Evolutionary conservation across 2,113 vertebrate genomes (phyloP).

Genomic region (Nanger granti): DNA sequence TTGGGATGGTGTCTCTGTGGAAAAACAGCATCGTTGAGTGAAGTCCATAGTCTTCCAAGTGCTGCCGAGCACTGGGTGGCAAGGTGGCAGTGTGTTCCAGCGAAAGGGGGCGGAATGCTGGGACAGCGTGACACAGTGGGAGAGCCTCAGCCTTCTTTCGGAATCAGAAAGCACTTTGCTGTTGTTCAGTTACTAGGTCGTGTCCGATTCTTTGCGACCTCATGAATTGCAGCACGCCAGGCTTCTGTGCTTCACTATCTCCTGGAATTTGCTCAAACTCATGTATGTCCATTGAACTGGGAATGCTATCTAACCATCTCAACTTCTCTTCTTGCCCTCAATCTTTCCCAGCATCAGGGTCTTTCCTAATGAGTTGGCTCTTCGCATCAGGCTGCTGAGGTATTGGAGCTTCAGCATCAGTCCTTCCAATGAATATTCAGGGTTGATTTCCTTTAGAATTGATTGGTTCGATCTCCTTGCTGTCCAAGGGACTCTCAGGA

Average conservation of each 20-base stretch:
- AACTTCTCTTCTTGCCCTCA: neutral
- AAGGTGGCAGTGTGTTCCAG: accelerated
- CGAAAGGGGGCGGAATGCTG: accelerated
- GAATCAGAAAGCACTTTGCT: neutral
- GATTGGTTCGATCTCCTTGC: neutral
- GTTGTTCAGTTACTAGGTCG: neutral
- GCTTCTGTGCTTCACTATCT: neutral
- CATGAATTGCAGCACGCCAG: neutral
- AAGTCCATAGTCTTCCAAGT: neutral
- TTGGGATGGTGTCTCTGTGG: neutral
- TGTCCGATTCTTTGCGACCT: neutral
- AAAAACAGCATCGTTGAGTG: neutral
- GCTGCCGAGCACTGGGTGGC: neutral
- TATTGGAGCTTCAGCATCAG: neutral
- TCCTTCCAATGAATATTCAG: neutral
- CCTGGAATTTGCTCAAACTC: neutral
- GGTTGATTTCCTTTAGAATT: neutral
- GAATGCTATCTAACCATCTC: neutral
- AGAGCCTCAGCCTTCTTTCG: neutral
- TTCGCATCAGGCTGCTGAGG: neutral
- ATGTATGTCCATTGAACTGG: neutral
- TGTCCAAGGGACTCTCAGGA: neutral
- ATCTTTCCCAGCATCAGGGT: neutral
- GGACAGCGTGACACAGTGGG: accelerated
- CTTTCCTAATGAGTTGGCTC: neutral